Evolutionary conservation across 2,888 invertebrate genomes (phyloP), one percentile per base, ranked within the genome.

Genomic region (Oscheius onirici): DNA sequence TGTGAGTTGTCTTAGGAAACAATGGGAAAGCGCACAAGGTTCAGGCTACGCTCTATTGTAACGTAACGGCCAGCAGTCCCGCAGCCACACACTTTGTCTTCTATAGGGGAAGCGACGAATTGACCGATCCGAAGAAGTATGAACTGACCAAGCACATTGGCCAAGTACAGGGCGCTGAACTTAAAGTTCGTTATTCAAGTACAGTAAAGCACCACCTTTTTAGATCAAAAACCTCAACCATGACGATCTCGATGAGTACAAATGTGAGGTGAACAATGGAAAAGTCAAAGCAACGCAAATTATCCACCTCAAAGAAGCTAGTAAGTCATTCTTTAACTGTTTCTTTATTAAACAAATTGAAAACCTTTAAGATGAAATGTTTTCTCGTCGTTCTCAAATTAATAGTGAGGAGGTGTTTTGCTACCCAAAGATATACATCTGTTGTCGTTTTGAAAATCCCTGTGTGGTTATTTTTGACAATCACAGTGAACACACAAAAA

Each of bases 231-330:
- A 81, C 58, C 81, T 86, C 0, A 71, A 80, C 40, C 77, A 78
- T 13, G 79, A 79, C 8, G 86, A 86, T 58, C 78, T 83, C 61
- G 82, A 80, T 22, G 74, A 76, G 24, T 86, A 86, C 67, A 73
- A 76, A 20, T 86, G 85, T 70, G 83, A 83, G 43, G 86, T 81
- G 13, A 83, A 79, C 78, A 86, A 86, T 66, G 80, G 82, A 72
- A 83, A 84, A 55, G 78, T 83, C 15, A 80, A 77, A 41, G 71
- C 77, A 8, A 72, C 71, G 13, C 83, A 82, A 58, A 76, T 69
- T 22, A 78, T 84, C 49, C 75, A 81, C 41, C 77, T 85, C 24
- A 78, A 80, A 69, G 79, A 79, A 75, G 82, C 85, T 54, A 80
- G 81, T 81, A 13, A 73, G 81, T 73, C 46, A 11, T 58, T 41